Evolutionary conservation across 2,888 invertebrate genomes (phyloP), one percentile per base, ranked within the genome.

Genomic region (Bombylius major): DNA sequence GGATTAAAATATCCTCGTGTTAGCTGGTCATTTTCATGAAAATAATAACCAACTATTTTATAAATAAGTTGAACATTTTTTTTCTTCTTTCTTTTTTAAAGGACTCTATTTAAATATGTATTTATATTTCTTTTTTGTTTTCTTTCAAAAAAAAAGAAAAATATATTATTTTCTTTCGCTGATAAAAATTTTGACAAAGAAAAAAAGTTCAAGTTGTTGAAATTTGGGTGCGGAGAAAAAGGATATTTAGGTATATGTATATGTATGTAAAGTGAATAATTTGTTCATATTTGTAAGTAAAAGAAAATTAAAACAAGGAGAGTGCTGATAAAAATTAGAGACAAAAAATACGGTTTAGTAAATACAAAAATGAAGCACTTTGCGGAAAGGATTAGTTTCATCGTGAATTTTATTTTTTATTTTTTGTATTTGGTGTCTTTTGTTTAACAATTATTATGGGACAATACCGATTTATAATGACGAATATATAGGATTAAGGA

Each of bases 1-100:
- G 54, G 54, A 54, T 54, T 54, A 54, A 45, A 50, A 45, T 54
- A 50, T 50, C 50, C 54, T 54, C 54, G 50, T 54, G 54, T 36
- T 54, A 34, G 50, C 46, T 54, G 12, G 23, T 12, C 34, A 42
- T 54, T 50, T 54, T 54, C 54, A 54, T 50, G 45, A 44, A 54
- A 50, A 54, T 50, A 49, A 54, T 54, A 48, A 54, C 42, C 23
- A 23, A 23, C 23, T 23, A 23, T 23, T 23, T 23, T 23, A 23
- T 23, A 23, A 23, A 23, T 23, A 23, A 23, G 23, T 23, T 23
- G 23, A 23, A 23, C 23, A n/a, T n/a, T 23, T 23, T 23, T 23
- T 23, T 23, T 23, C 3, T 23, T 23, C 23, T 23, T 23, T 23
- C 3, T 23, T 23, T 23, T 23, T 23, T 23, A 23, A 23, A 23